These are phyloP conservation scores for Drosophila ezoana DNA, from an alignment of 2,888 invertebrate genomes.

Conservation along the genomic window DNA sequence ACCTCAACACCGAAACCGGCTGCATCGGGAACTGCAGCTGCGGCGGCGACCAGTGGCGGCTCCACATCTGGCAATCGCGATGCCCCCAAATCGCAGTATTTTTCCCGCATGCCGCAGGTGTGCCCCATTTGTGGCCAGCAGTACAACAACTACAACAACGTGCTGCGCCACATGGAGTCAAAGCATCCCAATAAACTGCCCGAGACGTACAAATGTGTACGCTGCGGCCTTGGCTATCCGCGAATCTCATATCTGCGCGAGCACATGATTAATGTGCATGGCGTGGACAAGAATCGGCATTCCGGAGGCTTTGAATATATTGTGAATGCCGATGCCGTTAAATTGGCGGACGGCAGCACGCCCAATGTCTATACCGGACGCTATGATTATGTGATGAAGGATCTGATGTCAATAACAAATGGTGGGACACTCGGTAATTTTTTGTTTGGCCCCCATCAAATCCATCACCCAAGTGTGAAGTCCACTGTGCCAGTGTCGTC, in stretches of 20 bases:
- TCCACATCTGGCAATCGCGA: conserved; percentile 45
- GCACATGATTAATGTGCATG: conserved; percentile 84
- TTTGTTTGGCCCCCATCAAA: conserved; percentile 28
- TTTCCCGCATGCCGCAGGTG: conserved; percentile 84
- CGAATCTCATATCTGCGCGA: conserved; percentile 84
- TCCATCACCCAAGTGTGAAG: conserved; percentile 6
- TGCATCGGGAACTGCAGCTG: not conserved
- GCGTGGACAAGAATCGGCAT: conserved; percentile 81
- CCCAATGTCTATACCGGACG: conserved; percentile 82
- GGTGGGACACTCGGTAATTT: conserved; percentile 83
- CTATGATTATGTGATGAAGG: conserved; percentile 85
- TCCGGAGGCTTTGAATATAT: conserved; percentile 83
- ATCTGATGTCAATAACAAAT: conserved; percentile 84
- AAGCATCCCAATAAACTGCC: conserved; percentile 85
- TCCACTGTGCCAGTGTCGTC: conserved; percentile 14
- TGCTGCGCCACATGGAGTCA: conserved; percentile 85
- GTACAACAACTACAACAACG: conserved; percentile 85
- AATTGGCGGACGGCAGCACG: conserved; percentile 70
- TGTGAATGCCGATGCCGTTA: conserved; percentile 83
- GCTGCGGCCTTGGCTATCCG: conserved; percentile 84
- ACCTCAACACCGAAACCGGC: conserved; percentile 61
- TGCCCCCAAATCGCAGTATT: conserved; percentile 82
- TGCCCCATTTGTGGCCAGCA: conserved; percentile 85
- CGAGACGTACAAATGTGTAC: conserved; percentile 84
- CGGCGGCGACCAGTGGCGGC: conserved; percentile 19